phyloP scores from a whole-genome alignment of 2,888 invertebrate genomes.

The Eulithis prunata region DNA sequence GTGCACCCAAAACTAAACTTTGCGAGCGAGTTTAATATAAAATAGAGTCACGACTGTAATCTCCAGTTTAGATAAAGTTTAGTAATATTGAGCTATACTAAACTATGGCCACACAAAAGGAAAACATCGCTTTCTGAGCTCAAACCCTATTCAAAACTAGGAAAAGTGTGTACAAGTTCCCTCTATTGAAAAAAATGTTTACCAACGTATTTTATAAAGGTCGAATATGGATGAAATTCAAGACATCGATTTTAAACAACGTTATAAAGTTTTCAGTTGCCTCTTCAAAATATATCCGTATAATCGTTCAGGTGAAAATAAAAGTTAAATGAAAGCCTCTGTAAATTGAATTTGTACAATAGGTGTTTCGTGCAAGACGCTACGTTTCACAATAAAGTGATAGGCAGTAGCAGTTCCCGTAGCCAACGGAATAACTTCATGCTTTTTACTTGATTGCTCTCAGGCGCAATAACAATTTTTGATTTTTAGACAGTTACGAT shows the following conservation, averaged over 20 bases:
- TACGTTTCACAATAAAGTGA: constrained; percentile 32
- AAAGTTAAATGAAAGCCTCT: constrained; percentile 8
- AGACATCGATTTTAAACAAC: no score
- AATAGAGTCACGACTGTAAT: not conserved
- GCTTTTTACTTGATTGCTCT: constrained; percentile 31
- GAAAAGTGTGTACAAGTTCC: no score
- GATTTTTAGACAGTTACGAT: constrained; percentile 21
- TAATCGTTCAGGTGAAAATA: constrained; percentile 9
- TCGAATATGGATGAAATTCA: no score
- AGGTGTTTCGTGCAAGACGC: constrained; percentile 25
- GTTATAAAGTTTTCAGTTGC: no score
- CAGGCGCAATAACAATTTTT: constrained; percentile 23
- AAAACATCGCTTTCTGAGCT: no score
- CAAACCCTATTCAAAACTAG: no score
- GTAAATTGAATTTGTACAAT: constrained; percentile 11
- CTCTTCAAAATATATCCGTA: not conserved
- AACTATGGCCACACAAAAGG: no score
- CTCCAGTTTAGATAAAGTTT: no score
- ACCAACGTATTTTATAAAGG: no score
- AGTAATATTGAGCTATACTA: no score
- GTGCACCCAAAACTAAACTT: constrained; percentile 17
- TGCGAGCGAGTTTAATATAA: constrained; percentile 10
- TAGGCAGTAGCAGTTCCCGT: constrained; percentile 24
- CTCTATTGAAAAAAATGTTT: no score
- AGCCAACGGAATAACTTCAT: constrained; percentile 36